Evolutionary conservation across 2,797 vertebrate genomes (phyloP).

Genomic region (Fistularia tabacaria): DNA sequence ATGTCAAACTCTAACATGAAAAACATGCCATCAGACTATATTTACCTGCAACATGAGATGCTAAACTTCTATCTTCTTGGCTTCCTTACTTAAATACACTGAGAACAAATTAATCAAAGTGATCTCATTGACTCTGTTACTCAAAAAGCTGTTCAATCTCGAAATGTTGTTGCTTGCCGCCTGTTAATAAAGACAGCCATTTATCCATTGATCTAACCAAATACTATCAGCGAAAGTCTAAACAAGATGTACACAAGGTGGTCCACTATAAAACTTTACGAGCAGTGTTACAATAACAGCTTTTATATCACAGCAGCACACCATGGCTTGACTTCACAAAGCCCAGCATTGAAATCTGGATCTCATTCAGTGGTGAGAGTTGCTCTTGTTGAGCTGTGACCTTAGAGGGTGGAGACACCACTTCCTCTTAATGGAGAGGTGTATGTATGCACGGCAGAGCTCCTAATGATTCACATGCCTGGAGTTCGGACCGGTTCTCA

Average conservation of each 20-base stretch:
- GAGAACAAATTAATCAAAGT: no score
- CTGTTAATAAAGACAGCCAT: slow-evolving; percentile 50
- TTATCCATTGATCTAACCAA: slow-evolving; percentile 54
- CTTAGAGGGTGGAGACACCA: slow-evolving; percentile 59
- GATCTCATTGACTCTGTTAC: no score
- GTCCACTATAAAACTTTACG: slow-evolving; percentile 60
- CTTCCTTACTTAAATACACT: no score
- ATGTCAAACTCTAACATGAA: no score
- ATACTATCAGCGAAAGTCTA: slow-evolving; percentile 27
- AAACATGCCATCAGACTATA: no score
- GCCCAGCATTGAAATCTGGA: slow-evolving; percentile 61
- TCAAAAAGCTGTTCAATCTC: no score
- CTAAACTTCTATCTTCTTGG: no score
- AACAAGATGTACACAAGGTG: slow-evolving; percentile 26
- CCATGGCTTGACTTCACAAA: slow-evolving; percentile 50
- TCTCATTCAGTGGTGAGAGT: slow-evolving; percentile 55
- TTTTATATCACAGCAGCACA: slow-evolving; percentile 49
- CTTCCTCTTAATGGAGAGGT: slow-evolving; percentile 56
- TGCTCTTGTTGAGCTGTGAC: slow-evolving; percentile 55
- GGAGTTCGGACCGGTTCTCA: slow-evolving; percentile 25
- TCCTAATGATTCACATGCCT: slow-evolving; percentile 47
- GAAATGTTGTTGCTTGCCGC: slow-evolving; percentile 4
- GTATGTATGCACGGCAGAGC: slow-evolving; percentile 23
- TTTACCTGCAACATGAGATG: no score
- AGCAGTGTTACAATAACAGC: slow-evolving; percentile 64